A percentile compares a stretch with the other conserved stretches of the same genome.
Conservation (phyloP, 2,888 invertebrate genomes). For the Ceramica pisi region DNA sequence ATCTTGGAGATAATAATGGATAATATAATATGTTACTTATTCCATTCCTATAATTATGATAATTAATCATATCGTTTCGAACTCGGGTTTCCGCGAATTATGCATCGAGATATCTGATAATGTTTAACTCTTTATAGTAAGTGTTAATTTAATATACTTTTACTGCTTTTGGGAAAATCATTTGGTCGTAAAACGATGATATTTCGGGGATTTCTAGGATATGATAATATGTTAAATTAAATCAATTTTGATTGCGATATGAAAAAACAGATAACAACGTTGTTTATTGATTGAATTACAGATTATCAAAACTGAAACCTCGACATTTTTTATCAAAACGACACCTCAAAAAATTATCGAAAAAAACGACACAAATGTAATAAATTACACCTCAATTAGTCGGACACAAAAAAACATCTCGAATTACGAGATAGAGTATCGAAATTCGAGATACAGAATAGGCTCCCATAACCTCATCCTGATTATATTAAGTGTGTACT, state of each 20-base stretch:
- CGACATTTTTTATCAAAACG: not conserved
- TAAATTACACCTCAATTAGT: constrained; percentile 56
- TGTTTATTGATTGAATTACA: constrained; percentile 3
- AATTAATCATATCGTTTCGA: constrained; percentile 69
- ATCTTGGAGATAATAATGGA: constrained; percentile 63
- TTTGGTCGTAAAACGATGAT: not conserved
- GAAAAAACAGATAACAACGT: not conserved
- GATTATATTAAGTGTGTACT: constrained; percentile 61
- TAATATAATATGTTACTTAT: constrained; percentile 52
- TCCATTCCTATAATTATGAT: constrained; percentile 64
- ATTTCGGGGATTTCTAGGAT: not conserved
- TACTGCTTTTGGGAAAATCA: constrained; percentile 12
- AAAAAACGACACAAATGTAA: constrained; percentile 1
- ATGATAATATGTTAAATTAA: constrained; percentile 3
- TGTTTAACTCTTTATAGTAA: not conserved
- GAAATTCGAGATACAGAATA: constrained; percentile 44
- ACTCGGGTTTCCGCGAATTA: constrained; percentile 59
- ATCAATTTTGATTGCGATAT: constrained; percentile 22
- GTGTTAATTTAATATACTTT: constrained; percentile 8
- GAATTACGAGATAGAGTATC: constrained; percentile 26
- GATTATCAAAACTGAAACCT: constrained; percentile 5
- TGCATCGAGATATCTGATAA: not conserved
- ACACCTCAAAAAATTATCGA: constrained; percentile 10
- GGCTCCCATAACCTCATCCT: constrained; percentile 52
- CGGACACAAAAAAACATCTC: constrained; percentile 13